Base-by-base conservation (phyloP, 1,140 invertebrate genomes). In the Dryas iulia region DNA sequence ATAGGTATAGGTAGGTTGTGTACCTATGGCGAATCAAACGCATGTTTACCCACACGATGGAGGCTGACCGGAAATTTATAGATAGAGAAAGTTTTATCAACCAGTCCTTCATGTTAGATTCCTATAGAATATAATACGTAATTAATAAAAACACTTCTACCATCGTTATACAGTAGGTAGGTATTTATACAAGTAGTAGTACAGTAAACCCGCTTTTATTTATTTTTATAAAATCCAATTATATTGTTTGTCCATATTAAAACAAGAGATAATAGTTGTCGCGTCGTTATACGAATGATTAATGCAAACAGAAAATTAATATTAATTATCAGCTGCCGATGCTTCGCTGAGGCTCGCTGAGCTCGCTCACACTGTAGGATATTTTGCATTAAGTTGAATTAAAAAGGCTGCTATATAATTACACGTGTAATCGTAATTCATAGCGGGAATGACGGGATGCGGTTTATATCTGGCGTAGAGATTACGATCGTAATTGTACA, bases 401-500 rank as follows among this genome's bases (percentile, higher is more conserved):
- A 75, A 82, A 79, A 72, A 73, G 60, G 18, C 63, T 63, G 63
- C 71, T 73, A 79, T 80, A 74, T 84, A 73, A 83, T 81, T 81
- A 82, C 59, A 74, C 61, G 65, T 81, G 69, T 82, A 78, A 81
- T 79, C 73, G 71, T 79, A 79, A 79, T 69, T 78, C 72, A 77
- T 78, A 76, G 67, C 76, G 69, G 74, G 70, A 73, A 63, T 73
- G 66, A 65, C 66, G 70, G 52, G 67, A 68, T 71, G 74, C 73
- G 76, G 66, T 73, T 78, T 76, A 78, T 82, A 78, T 86, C 74
- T 76, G 77, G 75, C 69, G 72, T 71, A 60, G 31, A 74, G 86
- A 86, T 89, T 63, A 72, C 59, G 70, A 87, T 86, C 86, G 82
- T 83, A 86, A 89, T 87, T 89, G 79, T 80, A 75, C 79, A 84